phyloP scores from a whole-genome alignment of 2,113 vertebrate genomes.

The Athene cunicularia region DNA sequence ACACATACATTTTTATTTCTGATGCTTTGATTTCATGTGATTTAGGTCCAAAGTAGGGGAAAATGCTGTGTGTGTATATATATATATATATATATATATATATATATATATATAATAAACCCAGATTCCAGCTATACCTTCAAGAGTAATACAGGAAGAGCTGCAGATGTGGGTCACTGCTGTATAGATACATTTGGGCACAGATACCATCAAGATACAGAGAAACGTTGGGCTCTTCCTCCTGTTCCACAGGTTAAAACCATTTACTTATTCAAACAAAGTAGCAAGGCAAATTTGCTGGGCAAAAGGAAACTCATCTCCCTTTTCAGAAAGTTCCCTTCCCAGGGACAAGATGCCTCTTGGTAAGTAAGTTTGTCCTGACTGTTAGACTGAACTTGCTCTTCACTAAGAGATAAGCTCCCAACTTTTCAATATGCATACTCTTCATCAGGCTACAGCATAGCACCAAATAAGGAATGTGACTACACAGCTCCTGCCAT shows the following conservation, averaged over 20 bases:
- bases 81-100: no score
- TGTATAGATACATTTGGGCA: background rate
- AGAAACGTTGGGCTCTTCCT: background rate
- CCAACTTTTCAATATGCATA: rapidly evolving
- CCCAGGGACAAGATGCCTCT: background rate
- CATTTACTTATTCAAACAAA: background rate
- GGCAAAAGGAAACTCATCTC: background rate
- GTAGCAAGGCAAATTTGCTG: background rate
- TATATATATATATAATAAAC: background rate
- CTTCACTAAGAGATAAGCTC: background rate
- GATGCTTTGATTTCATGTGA: background rate
- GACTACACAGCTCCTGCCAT: background rate
- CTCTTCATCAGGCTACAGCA: background rate
- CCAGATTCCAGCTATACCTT: background rate
- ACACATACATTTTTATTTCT: background rate
- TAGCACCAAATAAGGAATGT: background rate
- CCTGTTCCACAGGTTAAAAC: background rate
- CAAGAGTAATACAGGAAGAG: background rate
- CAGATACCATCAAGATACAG: background rate
- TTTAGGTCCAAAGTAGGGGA: background rate
- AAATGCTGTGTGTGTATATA: background rate
- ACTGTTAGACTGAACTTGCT: background rate
- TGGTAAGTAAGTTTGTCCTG: background rate
- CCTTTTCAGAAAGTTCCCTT: background rate
- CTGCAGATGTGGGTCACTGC: background rate